Conservation (phyloP, 2,888 invertebrate genomes). For the Leptopilina syphax region DNA sequence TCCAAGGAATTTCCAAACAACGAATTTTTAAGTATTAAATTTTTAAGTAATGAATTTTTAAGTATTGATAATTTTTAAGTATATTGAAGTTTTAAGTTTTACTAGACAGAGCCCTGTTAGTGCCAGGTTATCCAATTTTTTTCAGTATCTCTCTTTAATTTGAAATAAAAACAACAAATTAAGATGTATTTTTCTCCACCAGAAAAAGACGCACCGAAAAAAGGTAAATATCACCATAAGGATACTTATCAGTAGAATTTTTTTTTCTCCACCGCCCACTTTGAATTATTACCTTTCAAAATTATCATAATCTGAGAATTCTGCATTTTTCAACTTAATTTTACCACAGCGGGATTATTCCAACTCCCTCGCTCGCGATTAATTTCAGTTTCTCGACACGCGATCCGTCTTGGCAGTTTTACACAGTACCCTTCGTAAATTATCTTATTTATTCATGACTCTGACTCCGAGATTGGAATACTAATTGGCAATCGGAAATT, state of each 20-base stretch:
- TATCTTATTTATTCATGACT: constrained; percentile 39
- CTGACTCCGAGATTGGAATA: constrained; percentile 36
- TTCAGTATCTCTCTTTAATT: too few species aligned
- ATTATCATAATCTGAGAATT: constrained; percentile 33
- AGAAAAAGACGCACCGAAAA: not conserved
- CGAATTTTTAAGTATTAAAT: too few species aligned
- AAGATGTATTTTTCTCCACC: too few species aligned
- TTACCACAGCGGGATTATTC: constrained; percentile 39
- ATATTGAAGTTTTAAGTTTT: too few species aligned
- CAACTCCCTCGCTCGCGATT: constrained; percentile 40
- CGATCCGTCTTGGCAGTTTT: constrained; percentile 37
- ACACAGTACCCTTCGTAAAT: constrained; percentile 37
- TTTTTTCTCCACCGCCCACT: not conserved
- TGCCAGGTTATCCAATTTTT: too few species aligned
- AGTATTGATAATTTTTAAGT: too few species aligned
- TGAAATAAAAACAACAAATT: too few species aligned
- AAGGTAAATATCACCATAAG: not conserved
- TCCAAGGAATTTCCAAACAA: too few species aligned
- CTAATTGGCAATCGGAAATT: constrained; percentile 37
- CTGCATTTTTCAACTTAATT: constrained; percentile 38
- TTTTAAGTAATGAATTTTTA: too few species aligned
- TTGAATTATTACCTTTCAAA: constrained; percentile 33
- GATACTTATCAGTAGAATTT: constrained; percentile 4
- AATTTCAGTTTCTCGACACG: constrained; percentile 39
- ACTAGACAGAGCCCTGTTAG: too few species aligned